Conservation (phyloP, 2,797 vertebrate species). For the Benthosema pterotum region DNA sequence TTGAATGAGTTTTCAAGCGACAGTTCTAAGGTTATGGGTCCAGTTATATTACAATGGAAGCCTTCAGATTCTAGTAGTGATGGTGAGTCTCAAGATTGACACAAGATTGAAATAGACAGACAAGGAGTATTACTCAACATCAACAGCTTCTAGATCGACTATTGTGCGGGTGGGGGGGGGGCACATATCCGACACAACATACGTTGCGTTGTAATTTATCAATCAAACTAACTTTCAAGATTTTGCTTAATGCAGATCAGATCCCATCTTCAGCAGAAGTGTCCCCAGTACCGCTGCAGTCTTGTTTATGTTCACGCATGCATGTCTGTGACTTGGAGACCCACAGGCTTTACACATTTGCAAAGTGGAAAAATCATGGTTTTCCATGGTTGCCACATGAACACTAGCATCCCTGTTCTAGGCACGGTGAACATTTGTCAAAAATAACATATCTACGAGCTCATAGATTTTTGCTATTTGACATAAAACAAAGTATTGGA, state of each 20-base stretch:
- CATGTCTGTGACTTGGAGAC: constrained; percentile 32
- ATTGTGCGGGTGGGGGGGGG: too few species aligned
- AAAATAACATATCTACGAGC: too few species aligned
- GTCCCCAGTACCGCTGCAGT: constrained; percentile 31
- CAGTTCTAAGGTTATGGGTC: neutral
- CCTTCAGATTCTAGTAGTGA: neutral
- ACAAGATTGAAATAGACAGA: constrained; percentile 37
- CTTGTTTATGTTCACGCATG: constrained; percentile 63
- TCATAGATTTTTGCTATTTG: too few species aligned
- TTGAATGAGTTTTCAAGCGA: constrained; percentile 1
- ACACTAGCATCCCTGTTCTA: too few species aligned
- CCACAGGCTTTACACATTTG: constrained; percentile 49
- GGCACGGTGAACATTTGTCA: too few species aligned
- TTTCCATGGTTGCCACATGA: constrained; percentile 16
- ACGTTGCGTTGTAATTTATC: too few species aligned
- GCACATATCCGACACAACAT: too few species aligned
- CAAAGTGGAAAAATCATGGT: constrained; percentile 46
- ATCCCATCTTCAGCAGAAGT: constrained; percentile 34
- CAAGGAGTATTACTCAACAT: too few species aligned
- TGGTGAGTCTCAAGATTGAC: constrained; percentile 20
- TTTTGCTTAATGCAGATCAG: constrained; percentile 36
- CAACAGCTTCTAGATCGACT: too few species aligned
- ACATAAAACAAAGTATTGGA: too few species aligned
- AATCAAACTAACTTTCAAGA: too few species aligned
- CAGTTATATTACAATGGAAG: neutral